These are phyloP conservation scores for Epizoanthus illoricatus DNA, from an alignment of 92 coral and sea anemone species.

Conservation along the genomic window DNA sequence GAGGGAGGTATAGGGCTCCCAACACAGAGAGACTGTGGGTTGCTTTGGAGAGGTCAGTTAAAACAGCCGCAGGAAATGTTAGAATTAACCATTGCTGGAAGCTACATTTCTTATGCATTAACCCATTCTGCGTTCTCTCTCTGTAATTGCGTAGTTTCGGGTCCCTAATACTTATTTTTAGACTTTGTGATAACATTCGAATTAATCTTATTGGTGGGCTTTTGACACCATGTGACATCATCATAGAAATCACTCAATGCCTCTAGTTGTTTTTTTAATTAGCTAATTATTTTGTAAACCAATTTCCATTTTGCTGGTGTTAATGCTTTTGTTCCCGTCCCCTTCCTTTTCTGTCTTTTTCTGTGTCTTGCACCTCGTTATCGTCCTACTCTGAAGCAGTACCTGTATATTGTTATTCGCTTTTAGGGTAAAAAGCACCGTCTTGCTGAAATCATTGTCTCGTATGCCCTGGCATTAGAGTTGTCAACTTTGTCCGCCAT, in stretches of 20 bases:
- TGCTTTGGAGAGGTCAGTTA: slow-evolving; percentile 46
- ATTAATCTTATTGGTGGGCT: too few relatives aligned
- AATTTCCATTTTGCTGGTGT: too few relatives aligned
- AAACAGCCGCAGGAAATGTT: background rate
- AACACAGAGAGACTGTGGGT: slow-evolving; percentile 14
- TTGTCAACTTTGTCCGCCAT: slow-evolving; percentile 38
- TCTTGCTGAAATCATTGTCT: slow-evolving; percentile 41
- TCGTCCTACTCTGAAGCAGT: background rate
- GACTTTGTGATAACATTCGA: too few relatives aligned
- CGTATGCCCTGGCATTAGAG: slow-evolving; percentile 46
- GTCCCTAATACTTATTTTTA: too few relatives aligned
- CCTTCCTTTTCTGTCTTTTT: background rate
- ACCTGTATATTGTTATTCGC: background rate
- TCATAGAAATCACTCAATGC: too few relatives aligned
- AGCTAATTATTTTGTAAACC: too few relatives aligned
- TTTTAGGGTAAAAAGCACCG: slow-evolving; percentile 41
- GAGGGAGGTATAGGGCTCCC: slow-evolving; percentile 9
- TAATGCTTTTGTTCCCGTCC: background rate
- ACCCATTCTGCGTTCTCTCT: too few relatives aligned
- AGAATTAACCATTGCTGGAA: background rate
- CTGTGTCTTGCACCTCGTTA: background rate
- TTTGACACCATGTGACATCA: too few relatives aligned
- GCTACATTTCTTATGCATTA: too few relatives aligned
- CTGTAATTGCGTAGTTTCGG: too few relatives aligned
- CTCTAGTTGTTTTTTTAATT: too few relatives aligned